These are phyloP conservation scores for Cataglyphis albicans DNA, from an alignment of 2,888 invertebrate genomes.

Conservation along the genomic window DNA sequence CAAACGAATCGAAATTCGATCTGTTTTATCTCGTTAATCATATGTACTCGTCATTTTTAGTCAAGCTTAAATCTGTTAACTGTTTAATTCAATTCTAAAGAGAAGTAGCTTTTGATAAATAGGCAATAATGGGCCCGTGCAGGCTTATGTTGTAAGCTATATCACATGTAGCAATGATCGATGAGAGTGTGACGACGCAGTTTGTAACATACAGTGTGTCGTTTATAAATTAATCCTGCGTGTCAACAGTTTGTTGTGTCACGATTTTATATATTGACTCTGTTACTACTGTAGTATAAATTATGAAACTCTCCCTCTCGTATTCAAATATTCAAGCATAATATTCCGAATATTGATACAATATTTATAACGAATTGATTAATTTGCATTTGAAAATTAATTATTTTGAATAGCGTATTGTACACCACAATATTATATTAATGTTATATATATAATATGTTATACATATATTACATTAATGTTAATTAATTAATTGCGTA, in stretches of 20 bases:
- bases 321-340: slow-evolving; percentile 31
- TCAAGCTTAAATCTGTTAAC: slow-evolving; percentile 46
- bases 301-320: not conserved
- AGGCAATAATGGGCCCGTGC: slow-evolving; percentile 35
- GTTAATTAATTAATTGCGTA: not conserved
- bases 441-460: not conserved
- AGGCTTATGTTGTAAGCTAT: slow-evolving; percentile 20
- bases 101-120: slow-evolving; percentile 43
- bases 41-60: not conserved
- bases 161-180: slow-evolving; percentile 47
- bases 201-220: slow-evolving; percentile 26
- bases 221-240: slow-evolving; percentile 45
- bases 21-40: not conserved
- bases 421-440: slow-evolving; percentile 3
- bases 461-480: slow-evolving; percentile 1
- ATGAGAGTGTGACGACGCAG: slow-evolving; percentile 27
- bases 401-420: slow-evolving; percentile 1
- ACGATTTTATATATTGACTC: slow-evolving; percentile 41
- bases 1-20: slow-evolving; percentile 15
- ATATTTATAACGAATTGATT: slow-evolving; percentile 1
- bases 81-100: slow-evolving; percentile 22
- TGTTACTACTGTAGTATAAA: slow-evolving; percentile 34
- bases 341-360: not conserved
- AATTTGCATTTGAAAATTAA: slow-evolving; percentile 6
- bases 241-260: slow-evolving; percentile 41